phyloP scores from a whole-genome alignment of 2,113 vertebrate species.

The Erpornis zantholeuca region DNA sequence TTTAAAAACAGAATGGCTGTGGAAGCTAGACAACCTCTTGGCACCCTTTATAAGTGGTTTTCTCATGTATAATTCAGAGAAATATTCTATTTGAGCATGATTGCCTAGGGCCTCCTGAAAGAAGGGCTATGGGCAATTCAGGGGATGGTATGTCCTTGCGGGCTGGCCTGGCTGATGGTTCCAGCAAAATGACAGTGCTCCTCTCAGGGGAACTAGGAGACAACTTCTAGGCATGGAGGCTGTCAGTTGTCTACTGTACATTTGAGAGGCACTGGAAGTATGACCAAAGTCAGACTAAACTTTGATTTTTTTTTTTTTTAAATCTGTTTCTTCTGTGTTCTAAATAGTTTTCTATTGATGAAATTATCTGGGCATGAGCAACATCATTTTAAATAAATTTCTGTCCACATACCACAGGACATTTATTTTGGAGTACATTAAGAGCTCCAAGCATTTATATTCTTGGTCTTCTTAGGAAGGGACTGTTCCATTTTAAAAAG shows the following conservation, averaged over 20 bases:
- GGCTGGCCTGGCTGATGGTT: background rate
- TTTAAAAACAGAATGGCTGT: background rate
- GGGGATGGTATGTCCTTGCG: background rate
- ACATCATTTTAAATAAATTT: background rate
- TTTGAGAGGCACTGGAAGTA: background rate
- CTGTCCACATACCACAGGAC: background rate
- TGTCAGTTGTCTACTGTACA: background rate
- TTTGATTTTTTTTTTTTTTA: background rate
- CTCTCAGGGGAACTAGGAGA: background rate
- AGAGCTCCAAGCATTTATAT: background rate
- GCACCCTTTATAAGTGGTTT: constrained; percentile 43
- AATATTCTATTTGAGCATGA: background rate
- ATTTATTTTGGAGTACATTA: background rate
- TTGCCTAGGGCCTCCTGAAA: background rate
- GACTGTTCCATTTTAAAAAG: background rate
- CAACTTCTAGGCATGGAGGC: background rate
- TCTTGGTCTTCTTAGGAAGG: background rate
- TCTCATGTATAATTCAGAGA: constrained; percentile 61
- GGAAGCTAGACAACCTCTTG: constrained; percentile 4
- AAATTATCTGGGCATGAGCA: background rate
- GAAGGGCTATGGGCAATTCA: background rate
- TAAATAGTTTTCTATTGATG: background rate
- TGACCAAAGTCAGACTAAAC: background rate
- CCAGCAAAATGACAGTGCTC: background rate
- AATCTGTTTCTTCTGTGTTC: background rate